Base-by-base conservation (phyloP, 2,113 vertebrate species). In the Rhinichthys klamathensis region DNA sequence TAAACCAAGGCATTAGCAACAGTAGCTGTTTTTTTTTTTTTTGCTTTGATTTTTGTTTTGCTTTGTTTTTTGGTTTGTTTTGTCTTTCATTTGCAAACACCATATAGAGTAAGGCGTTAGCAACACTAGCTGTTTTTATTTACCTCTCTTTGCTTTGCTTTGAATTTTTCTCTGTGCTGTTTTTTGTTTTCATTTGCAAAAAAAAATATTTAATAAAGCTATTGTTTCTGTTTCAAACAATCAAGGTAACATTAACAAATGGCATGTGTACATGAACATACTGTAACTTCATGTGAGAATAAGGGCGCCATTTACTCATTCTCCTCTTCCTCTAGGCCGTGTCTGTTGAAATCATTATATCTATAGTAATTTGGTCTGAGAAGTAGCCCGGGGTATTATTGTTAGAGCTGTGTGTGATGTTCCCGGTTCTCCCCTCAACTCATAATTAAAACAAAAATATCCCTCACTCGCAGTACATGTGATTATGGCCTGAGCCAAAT, bases 371-470 rank as follows among this genome's bases (percentile, higher is more conserved):
- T 78, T 80, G 56, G 13, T 44, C 78, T 60, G 82, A 63, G 44
- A 51, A 35, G 73, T 49, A 46, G 72, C 38, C 38, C 41, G 23
- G 41, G 61, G 74, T 67, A 38, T 54, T 38, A 38, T 67, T 38
- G 60, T n/a, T 30, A 27, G 6, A 63, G 38, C 73, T 65, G n/a
- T 65, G 8, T 49, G 38, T 69, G 25, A 56, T 38, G 65, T 35
- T 76, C 61, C 58, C 21, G 12, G 21, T 82, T 73, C 72, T 70
- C 41, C 16, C 51, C 32, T 56, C 35, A 72, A 44, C 41, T 41
- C n/a, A 30, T 67, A 69, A 73, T 79, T 60, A 83, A 56, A 80
- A 18, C 51, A 63, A 73, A 85, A 88, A 83, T 84, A 15, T 72
- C 69, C 23, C 23, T 25, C 82, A 81, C 69, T 44, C 11, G 0